Evolutionary conservation across 2,888 invertebrate species (phyloP), one percentile per base, ranked within the genome.

Genomic region (Drosophila helvetica): DNA sequence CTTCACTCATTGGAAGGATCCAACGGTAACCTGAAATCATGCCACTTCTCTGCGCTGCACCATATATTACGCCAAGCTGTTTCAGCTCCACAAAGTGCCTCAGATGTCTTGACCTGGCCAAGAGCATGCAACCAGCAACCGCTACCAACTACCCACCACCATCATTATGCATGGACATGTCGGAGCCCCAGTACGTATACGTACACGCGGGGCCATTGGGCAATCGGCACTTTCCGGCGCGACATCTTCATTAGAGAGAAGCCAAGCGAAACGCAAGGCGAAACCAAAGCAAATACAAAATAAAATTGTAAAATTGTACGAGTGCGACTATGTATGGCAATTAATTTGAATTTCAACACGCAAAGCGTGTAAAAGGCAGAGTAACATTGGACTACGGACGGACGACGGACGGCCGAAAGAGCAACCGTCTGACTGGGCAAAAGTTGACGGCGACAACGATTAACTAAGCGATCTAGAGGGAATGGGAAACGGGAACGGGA

Each of bases 331-430:
- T 38, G 38, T 38, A 15, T 38, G n/a, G 85, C 88, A 81, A 86
- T 88, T 86, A 84, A 86, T 86, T 86, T 86, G 75, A 86, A 82
- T 86, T 86, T 87, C 76, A 76, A 87, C 89, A 86, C 89, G 89
- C 89, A 80, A 78, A 83, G 86, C 86, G 75, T 83, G 88, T 81
- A 81, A 88, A 82, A 85, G 79, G 75, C 78, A 81, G 74, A 78
- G 69, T 71, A 60, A 75, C 65, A 77, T 74, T 64, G 62, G 52
- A 45, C 60, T 45, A 30, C n/a, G 58, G 64, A 7, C 38, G 6
- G 38, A 15, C 25, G 25, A 30, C n/a, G 58, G 38, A 15, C 8
- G 27, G 8, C 2, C 6, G 38, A 38, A 38, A 38, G 38, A 38
- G 38, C 38, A 38, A n/a, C 7, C 7, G 38, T 7, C 38, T n/a